These are phyloP conservation scores for Progne subis DNA, from an alignment of 2,113 vertebrate species.

Conservation along the genomic window DNA sequence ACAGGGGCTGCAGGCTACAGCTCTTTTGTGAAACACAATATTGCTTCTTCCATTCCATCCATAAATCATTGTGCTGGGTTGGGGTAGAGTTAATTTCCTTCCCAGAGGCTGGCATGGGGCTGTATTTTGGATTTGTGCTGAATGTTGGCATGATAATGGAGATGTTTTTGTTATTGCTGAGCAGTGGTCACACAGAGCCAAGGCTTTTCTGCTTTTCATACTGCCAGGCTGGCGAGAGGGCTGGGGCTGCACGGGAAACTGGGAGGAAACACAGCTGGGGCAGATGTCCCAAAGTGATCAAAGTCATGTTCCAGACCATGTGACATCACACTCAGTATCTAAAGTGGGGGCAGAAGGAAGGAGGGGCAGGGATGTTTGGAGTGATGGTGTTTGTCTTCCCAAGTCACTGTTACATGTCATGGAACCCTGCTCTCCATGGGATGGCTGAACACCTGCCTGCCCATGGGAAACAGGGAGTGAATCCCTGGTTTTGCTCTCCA, in stretches of 20 bases:
- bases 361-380: background rate
- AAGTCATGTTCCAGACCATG: background rate
- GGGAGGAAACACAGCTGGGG: background rate
- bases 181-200: background rate
- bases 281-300: background rate
- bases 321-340: no score
- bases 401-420: fast-evolving
- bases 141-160: background rate
- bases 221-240: background rate
- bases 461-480: background rate
- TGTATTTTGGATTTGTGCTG: background rate
- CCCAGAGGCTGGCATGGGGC: background rate
- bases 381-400: background rate
- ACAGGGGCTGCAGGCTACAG: background rate
- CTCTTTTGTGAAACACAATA: background rate
- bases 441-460: background rate
- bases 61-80: background rate
- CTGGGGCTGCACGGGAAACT: background rate
- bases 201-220: background rate
- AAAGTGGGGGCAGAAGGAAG: background rate
- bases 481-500: background rate
- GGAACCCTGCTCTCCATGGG: background rate
- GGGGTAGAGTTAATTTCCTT: background rate
- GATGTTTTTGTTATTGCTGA: background rate
- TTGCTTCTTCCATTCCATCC: background rate